Conservation (phyloP, 2,888 invertebrate genomes). For the Caenorhabditis wallacei region DNA sequence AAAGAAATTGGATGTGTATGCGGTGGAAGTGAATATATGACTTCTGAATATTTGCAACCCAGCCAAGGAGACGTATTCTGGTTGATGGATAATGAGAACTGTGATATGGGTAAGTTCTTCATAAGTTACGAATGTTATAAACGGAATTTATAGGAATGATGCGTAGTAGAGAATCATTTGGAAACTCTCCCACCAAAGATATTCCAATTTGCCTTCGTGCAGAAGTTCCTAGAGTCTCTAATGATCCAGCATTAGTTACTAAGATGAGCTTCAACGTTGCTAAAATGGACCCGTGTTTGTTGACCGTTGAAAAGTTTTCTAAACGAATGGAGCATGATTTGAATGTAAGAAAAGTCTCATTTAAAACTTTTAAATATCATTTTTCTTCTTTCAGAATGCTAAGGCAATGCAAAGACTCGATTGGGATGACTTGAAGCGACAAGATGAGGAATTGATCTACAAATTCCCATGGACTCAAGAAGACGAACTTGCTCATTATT, state of each 20-base stretch:
- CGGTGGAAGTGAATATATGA: conserved; percentile 1
- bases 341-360: conserved; percentile 2
- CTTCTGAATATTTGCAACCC: background rate
- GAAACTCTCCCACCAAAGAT: no score
- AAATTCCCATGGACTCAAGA: background rate
- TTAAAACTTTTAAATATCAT: no score
- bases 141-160: conserved; percentile 15
- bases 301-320: background rate
- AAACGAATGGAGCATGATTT: background rate
- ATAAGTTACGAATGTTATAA: background rate
- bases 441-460: background rate
- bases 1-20: conserved; percentile 14
- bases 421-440: background rate
- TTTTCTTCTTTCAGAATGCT: background rate
- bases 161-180: background rate
- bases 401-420: background rate
- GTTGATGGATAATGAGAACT: background rate
- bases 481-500: conserved; percentile 6
- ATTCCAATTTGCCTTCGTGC: conserved; percentile 2
- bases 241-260: background rate
- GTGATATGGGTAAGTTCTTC: conserved; percentile 5
- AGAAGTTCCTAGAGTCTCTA: conserved; percentile 15
- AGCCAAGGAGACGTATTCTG: conserved; percentile 8
- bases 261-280: conserved; percentile 3
- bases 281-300: background rate